Evolutionary conservation across 2,797 vertebrate species (phyloP).

Genomic region (Urosaurus nigricauda): DNA sequence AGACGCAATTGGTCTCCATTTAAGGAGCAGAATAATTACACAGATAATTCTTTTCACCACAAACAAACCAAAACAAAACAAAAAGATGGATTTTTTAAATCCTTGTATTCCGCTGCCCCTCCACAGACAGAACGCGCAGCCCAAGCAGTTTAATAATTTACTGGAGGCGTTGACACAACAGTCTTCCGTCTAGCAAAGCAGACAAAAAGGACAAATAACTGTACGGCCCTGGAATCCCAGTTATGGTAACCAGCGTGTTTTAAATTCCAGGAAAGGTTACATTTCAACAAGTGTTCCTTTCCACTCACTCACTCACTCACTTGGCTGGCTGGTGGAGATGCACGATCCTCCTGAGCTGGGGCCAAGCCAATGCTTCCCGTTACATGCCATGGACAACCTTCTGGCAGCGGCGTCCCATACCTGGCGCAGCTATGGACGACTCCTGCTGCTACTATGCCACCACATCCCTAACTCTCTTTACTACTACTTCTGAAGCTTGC

Average conservation of each 20-base stretch:
- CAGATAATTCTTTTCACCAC: not conserved
- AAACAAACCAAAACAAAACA: not conserved
- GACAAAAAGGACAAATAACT: conserved; percentile 46
- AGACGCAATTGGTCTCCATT: no score
- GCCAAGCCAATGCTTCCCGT: conserved; percentile 33
- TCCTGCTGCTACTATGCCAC: conserved; percentile 5
- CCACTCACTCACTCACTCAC: conserved; percentile 55
- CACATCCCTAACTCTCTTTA: conserved; percentile 31
- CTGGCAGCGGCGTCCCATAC: conserved; percentile 42
- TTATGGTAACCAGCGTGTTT: conserved; percentile 67
- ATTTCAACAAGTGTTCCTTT: conserved; percentile 76
- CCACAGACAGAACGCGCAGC: conserved; percentile 15
- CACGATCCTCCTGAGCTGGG: conserved; percentile 33
- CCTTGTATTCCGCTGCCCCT: not conserved
- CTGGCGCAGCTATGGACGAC: not conserved
- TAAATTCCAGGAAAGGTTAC: conserved; percentile 75
- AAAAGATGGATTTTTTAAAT: not conserved
- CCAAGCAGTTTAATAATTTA: conserved; percentile 61
- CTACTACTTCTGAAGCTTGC: not conserved
- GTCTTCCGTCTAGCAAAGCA: conserved; percentile 49
- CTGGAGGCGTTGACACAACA: conserved; percentile 55
- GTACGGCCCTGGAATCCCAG: conserved; percentile 62
- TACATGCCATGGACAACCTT: conserved; percentile 48
- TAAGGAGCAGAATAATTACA: not conserved
- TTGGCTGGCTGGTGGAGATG: conserved; percentile 46